Base-by-base conservation (phyloP, 2,797 vertebrate species). In the Vespertilio murinus region DNA sequence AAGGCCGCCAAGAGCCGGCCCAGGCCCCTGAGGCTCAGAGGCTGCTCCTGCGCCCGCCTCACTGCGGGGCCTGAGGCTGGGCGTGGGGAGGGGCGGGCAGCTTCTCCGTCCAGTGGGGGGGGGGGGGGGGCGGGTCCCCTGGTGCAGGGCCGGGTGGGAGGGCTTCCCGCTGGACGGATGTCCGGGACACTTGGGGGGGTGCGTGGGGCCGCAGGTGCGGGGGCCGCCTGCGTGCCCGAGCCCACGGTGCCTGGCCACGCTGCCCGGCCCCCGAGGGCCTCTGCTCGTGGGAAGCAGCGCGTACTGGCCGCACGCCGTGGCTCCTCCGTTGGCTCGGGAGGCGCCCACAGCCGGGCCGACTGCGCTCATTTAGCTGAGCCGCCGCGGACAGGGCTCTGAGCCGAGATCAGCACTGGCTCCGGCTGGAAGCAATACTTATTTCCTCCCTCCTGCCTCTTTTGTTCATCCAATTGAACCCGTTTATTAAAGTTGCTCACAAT, bases 281-380 rank as follows among this genome's bases (percentile, higher is more conserved):
- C 18, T 2, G 0, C 14, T 0, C 73, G 16, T 33, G 70, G 71
- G 61, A 28, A 47, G 20, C 61, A n/a, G 67, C 30, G 45, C 0
- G 6, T 14, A 47, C 52, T 1, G 1, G 17, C 13, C 12, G 42
- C 30, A 9, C 0, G 33, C 56, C 23, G 5, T 30, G 59, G 12
- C 12, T 30, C 59, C 59, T 61, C 25, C 6, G 12, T 30, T 3
- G 56, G 56, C 25, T 13, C 2, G 2, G 56, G 56, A 13, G 23
- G 5, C 25, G 2, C 25, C 25, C 25, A 30, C 12, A 30, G 12
- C 25, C 12, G 1, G 56, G 5, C 25, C 12, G 5, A 61, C 64
- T 93, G 91, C 91, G 67, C 95, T 97, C 96, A 96, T 96, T 96
- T 96, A 97, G 96, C 96, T 97, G 96, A 97, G 95, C 93, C 92